Evolutionary conservation across 2,797 vertebrate genomes (phyloP).

Genomic region (Coluber constrictor): DNA sequence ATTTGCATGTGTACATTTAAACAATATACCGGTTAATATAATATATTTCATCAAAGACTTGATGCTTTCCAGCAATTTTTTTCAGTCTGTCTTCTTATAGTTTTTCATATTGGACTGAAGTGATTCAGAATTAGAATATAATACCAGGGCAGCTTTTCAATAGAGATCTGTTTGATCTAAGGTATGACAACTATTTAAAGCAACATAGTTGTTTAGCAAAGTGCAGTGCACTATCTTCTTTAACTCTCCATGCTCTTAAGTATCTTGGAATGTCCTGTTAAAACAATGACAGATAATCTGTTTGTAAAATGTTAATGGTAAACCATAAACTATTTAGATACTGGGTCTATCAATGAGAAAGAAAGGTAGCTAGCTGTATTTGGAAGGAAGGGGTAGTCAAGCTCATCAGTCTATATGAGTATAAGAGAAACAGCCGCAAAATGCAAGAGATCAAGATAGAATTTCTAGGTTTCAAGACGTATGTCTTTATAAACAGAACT

Average conservation of each 20-base stretch:
- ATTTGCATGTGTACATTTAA: background rate
- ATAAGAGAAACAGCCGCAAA: background rate
- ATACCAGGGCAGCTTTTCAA: too few relatives aligned
- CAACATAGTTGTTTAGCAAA: background rate
- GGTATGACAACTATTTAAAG: background rate
- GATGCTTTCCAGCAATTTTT: background rate
- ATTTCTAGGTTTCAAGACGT: background rate
- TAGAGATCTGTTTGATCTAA: background rate
- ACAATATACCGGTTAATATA: background rate
- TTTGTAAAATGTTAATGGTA: background rate
- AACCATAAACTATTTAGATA: background rate
- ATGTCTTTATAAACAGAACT: background rate
- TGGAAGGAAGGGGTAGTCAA: background rate
- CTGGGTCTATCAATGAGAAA: background rate
- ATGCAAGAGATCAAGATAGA: background rate
- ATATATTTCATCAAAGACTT: background rate
- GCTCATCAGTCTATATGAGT: background rate
- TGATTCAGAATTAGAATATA: background rate
- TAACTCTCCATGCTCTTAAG: background rate
- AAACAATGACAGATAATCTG: background rate
- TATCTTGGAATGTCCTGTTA: slow-evolving; percentile 5
- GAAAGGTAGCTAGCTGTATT: background rate
- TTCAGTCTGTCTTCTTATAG: background rate
- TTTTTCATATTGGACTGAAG: background rate
- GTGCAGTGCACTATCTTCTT: background rate